Percentiles rank a stretch among this genome's conserved stretches.
Evolutionary conservation across 2,888 invertebrate genomes (phyloP).

Genomic region (Aleiodes testaceus): DNA sequence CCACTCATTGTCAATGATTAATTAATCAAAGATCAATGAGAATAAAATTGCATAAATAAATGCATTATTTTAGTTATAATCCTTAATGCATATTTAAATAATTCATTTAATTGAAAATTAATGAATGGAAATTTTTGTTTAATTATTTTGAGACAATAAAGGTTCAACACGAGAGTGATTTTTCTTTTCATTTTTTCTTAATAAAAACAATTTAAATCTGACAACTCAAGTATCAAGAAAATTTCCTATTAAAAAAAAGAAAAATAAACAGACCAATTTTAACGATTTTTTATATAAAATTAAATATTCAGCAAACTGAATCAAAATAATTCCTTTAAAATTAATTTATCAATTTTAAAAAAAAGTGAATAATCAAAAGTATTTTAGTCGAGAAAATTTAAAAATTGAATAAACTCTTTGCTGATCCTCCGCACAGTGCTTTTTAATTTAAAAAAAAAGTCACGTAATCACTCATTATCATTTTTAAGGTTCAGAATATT

Average conservation of each 20-base stretch:
- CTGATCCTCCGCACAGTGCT: neutral
- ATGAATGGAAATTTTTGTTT: too few species aligned
- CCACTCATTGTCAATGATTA: slow-evolving; percentile 38
- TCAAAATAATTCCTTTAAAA: too few species aligned
- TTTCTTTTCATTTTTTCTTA: too few species aligned
- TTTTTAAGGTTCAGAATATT: neutral
- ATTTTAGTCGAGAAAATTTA: neutral
- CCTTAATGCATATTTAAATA: neutral
- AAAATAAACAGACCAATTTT: neutral
- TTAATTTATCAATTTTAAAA: slow-evolving; percentile 3
- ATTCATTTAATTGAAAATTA: too few species aligned
- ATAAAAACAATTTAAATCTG: too few species aligned
- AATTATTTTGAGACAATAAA: too few species aligned
- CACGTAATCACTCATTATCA: neutral
- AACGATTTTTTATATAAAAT: neutral
- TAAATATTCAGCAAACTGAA: too few species aligned
- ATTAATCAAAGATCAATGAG: too few species aligned
- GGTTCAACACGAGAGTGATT: too few species aligned
- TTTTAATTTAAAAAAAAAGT: neutral
- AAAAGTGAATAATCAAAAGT: neutral
- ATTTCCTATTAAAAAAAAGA: slow-evolving; percentile 1
- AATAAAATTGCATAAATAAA: neutral
- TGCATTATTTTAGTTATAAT: neutral
- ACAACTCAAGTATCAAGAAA: too few species aligned
- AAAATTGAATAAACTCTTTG: neutral